A percentile compares a stretch with the other conserved stretches of the same genome.
phyloP scores from a whole-genome alignment of 2,888 invertebrate species.

The Neuroscelio doddi region DNA sequence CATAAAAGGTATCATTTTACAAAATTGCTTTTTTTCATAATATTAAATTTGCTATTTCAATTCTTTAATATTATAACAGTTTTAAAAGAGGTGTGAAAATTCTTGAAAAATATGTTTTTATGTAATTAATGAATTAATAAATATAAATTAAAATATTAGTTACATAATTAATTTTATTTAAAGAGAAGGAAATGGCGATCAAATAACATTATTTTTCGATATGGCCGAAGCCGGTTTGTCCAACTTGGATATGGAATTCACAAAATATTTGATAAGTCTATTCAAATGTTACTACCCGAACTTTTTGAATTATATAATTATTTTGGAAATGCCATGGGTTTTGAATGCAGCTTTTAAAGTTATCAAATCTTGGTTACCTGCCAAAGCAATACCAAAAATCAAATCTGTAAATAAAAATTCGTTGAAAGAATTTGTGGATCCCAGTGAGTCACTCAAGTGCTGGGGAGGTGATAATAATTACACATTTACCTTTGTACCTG shows the following conservation, averaged over 20 bases:
- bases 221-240: constrained; percentile 89
- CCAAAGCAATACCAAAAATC: constrained; percentile 90
- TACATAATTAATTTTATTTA: constrained; percentile 45
- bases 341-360: constrained; percentile 92
- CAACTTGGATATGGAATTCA: constrained; percentile 94
- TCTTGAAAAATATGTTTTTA: too few relatives aligned
- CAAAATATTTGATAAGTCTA: constrained; percentile 87
- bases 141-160: too few relatives aligned
- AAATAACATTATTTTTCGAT: constrained; percentile 91
- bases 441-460: constrained; percentile 81
- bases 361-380: constrained; percentile 88
- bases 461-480: constrained; percentile 90
- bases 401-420: constrained; percentile 86
- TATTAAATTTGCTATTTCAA: too few relatives aligned
- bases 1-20: too few relatives aligned
- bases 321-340: constrained; percentile 96
- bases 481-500: constrained; percentile 81
- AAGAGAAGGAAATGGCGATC: constrained; percentile 82
- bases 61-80: too few relatives aligned
- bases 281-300: constrained; percentile 93
- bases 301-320: constrained; percentile 89
- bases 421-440: constrained; percentile 82
- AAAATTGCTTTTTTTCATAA: too few relatives aligned
- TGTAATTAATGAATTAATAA: constrained; percentile 4
- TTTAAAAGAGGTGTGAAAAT: too few relatives aligned